phyloP scores from a whole-genome alignment of 1,140 invertebrate genomes.

The Aleiodes sp. region DNA sequence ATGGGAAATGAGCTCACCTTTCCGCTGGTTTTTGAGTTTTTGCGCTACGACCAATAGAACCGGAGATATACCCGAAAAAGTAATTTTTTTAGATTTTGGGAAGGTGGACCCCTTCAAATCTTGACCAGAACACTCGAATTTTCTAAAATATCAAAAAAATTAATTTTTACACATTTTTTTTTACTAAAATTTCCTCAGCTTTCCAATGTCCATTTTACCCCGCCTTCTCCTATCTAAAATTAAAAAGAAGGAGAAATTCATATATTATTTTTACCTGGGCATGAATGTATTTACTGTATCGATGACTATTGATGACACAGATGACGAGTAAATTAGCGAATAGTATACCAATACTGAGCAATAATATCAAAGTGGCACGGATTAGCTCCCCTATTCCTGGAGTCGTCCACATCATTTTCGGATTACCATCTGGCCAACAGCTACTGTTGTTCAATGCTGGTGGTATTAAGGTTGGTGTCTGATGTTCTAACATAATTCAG shows the following conservation, averaged over 20 bases:
- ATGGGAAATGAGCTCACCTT: too few species aligned
- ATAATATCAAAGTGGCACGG: conserved; percentile 78
- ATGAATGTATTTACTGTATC: conserved; percentile 85
- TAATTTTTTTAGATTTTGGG: too few species aligned
- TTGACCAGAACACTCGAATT: too few species aligned
- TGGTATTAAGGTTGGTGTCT: conserved; percentile 72
- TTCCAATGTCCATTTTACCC: too few species aligned
- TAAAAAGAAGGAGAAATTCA: background rate
- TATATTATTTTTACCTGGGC: conserved; percentile 73
- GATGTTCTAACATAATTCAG: conserved; percentile 55
- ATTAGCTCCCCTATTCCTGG: conserved; percentile 75
- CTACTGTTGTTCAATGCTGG: conserved; percentile 82
- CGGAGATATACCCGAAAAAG: too few species aligned
- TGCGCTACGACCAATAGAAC: too few species aligned
- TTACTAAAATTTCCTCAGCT: too few species aligned
- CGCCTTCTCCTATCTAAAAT: too few species aligned
- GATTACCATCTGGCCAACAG: conserved; percentile 75
- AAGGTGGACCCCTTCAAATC: too few species aligned
- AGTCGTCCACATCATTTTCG: conserved; percentile 69
- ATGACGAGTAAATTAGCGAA: conserved; percentile 82
- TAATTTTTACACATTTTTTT: too few species aligned
- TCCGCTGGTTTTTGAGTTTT: too few species aligned
- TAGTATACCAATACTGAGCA: conserved; percentile 79
- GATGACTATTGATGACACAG: conserved; percentile 81
- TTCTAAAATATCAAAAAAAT: too few species aligned